Evolutionary conservation across 2,797 vertebrate species (phyloP).

Genomic region (Octomys mimax): DNA sequence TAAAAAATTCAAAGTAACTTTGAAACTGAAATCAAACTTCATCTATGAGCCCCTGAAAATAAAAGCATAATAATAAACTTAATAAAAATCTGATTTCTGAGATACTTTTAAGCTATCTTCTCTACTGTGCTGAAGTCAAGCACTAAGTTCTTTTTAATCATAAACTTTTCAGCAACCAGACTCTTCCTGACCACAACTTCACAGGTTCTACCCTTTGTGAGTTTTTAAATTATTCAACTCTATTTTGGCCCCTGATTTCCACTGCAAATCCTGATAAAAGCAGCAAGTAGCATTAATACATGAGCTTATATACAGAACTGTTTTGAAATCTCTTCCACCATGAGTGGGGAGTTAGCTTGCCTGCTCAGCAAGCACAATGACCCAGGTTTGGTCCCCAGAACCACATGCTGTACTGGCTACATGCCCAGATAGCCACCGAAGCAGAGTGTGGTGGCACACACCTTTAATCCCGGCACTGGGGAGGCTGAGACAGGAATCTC

Average conservation of each 20-base stretch:
- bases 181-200: neutral
- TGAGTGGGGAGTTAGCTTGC: too few relatives aligned
- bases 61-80: neutral
- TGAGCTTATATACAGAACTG: neutral
- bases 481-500: too few relatives aligned
- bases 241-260: neutral
- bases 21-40: neutral
- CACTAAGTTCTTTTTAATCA: neutral
- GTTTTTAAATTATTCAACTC: neutral
- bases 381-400: too few relatives aligned
- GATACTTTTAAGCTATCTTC: neutral
- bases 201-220: neutral
- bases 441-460: too few relatives aligned
- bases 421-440: too few relatives aligned
- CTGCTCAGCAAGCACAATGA: too few relatives aligned
- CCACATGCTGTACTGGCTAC: too few relatives aligned
- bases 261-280: neutral
- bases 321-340: neutral
- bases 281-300: neutral
- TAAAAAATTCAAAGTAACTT: neutral
- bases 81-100: neutral
- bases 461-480: too few relatives aligned
- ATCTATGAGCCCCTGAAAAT: neutral
- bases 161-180: neutral
- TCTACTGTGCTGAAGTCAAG: neutral